Percentiles rank a stretch among this genome's conserved stretches.
Evolutionary conservation across 1,140 invertebrate genomes (phyloP).

Genomic region (Thrips palmi): DNA sequence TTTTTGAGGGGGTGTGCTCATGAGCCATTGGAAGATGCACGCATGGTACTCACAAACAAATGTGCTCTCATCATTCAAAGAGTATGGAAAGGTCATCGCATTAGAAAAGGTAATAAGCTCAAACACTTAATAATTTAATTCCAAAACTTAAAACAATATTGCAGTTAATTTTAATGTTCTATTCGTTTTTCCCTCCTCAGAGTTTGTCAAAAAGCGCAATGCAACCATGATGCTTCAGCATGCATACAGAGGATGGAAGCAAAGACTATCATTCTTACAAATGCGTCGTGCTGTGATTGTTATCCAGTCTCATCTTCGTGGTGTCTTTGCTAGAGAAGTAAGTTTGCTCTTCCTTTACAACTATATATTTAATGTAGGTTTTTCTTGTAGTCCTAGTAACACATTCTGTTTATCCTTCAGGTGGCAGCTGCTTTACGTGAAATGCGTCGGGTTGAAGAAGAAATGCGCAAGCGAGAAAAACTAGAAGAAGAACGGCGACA

Average conservation of each 20-base stretch:
- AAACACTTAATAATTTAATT: no score
- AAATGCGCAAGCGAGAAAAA: constrained; percentile 63
- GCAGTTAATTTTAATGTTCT: no score
- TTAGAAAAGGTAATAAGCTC: constrained; percentile 33
- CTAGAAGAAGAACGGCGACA: constrained; percentile 42
- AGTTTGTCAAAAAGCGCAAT: constrained; percentile 43
- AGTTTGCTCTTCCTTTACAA: not conserved
- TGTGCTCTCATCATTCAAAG: constrained; percentile 69
- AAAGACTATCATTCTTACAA: constrained; percentile 61
- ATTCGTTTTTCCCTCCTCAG: constrained; percentile 24
- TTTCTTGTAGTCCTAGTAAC: not conserved
- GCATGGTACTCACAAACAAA: constrained; percentile 43
- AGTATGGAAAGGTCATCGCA: constrained; percentile 41
- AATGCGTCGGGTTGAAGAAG: constrained; percentile 81
- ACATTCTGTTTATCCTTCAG: constrained; percentile 16
- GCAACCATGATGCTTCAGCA: constrained; percentile 69
- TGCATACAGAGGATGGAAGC: constrained; percentile 70
- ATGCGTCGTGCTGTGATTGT: constrained; percentile 70
- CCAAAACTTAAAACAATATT: no score
- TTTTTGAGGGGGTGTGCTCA: constrained; percentile 71
- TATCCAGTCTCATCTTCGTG: constrained; percentile 74
- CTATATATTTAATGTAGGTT: not conserved
- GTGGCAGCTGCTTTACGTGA: constrained; percentile 67
- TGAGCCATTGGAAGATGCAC: constrained; percentile 67
- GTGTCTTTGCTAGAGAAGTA: constrained; percentile 74